Evolutionary conservation across 2,113 vertebrate species (phyloP).

Genomic region (Chionodraco myersi): DNA sequence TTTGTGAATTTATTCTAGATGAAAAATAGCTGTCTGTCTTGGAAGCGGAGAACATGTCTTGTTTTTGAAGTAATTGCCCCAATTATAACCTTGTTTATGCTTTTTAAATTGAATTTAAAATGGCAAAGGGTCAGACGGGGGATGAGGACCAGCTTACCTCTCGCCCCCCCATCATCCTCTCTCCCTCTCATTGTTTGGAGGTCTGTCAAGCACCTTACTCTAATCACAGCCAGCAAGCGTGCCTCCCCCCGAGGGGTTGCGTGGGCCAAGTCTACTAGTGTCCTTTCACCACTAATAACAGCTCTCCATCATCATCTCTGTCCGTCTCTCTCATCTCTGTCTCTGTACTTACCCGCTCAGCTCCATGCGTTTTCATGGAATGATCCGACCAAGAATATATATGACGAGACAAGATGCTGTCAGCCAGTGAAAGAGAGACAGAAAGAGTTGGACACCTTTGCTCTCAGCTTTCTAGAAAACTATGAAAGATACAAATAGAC

Average conservation of each 20-base stretch:
- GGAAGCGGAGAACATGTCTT: constrained; percentile 17
- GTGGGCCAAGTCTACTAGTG: constrained; percentile 63
- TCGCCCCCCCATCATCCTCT: constrained; percentile 29
- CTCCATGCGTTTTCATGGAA: constrained; percentile 59
- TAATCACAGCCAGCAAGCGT: constrained; percentile 74
- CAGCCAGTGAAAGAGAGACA: constrained; percentile 45
- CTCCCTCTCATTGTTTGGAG: constrained; percentile 33
- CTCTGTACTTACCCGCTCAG: constrained; percentile 59
- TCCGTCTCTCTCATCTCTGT: constrained; percentile 59
- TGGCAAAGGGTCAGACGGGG: constrained; percentile 12
- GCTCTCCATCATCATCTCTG: constrained; percentile 79
- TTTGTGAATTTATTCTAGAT: constrained; percentile 47
- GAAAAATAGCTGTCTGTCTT: constrained; percentile 39
- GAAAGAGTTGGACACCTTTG: constrained; percentile 43
- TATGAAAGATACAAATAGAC: constrained; percentile 60
- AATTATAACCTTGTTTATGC: constrained; percentile 35
- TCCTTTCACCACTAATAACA: constrained; percentile 79
- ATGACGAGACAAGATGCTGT: constrained; percentile 54
- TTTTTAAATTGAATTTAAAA: constrained; percentile 42
- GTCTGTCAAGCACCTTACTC: constrained; percentile 69
- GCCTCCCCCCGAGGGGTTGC: constrained; percentile 53
- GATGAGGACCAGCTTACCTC: constrained; percentile 29
- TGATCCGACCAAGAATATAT: constrained; percentile 56
- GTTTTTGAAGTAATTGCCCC: constrained; percentile 28
- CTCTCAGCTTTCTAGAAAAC: constrained; percentile 49